Base-by-base conservation (phyloP, 2,888 invertebrate species). In the Ennomos erosarius region DNA sequence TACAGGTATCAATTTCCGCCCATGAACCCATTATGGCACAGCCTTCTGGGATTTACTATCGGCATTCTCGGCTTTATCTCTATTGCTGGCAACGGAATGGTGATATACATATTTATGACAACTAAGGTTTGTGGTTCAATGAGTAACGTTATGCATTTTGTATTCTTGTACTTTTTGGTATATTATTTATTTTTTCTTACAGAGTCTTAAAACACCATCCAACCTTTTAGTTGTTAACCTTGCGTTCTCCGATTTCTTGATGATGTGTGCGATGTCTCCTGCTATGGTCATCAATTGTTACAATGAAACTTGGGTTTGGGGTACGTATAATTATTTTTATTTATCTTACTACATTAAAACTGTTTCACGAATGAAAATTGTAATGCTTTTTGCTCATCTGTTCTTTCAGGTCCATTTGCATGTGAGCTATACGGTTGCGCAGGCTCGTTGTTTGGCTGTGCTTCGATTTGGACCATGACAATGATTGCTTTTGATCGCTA, bases 391-490 rank as follows among this genome's bases (percentile, higher is more conserved):
- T 26, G 26, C 5, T 26, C 6, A 6, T 16, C 16, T 26, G 5
- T 55, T 59, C 33, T 67, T 68, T n/a, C 74, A 95, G 95, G 97
- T 71, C 95, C 97, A 44, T 88, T 97, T 55, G 95, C 97, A 87
- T 98, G 98, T 84, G 96, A 98, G 84, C 76, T 98, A 3, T 98
- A 98, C 85, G 98, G 95, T 42, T 95, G 97, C 89, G 93, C 95
- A 53, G 98, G 98, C 37, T 98, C 98, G 39, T 93, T 98, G 58
- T 98, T 96, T 79, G 98, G 98, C 62, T 97, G 97, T 82, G 94
- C 94, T 72, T 98, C 98, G 59, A 98, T 98, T 78, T 98, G 98
- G 97, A 96, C 97, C 35, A 97, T 98, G 97, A 96, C 96, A 11
- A 95, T 96, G 95, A 98, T 98, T 73, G 97, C 98, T 57, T 94